phyloP scores from a whole-genome alignment of 2,113 vertebrate genomes.

The Oenanthe melanoleuca region DNA sequence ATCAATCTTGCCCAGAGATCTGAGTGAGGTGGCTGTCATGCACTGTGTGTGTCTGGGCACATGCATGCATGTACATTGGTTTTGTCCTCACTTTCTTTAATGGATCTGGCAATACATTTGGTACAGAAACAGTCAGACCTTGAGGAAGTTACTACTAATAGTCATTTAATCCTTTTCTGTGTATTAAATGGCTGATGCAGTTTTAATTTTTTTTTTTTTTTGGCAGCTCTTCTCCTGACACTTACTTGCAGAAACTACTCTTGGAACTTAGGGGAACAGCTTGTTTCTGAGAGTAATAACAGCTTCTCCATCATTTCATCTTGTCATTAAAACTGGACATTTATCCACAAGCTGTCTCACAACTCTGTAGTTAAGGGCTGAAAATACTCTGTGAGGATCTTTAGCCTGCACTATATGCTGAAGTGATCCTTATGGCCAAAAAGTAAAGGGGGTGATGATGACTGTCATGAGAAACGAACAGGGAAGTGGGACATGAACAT shows the following conservation, averaged over 20 bases:
- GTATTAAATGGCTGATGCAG: neutral
- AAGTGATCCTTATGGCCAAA: neutral
- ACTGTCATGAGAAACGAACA: neutral
- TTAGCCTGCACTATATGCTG: neutral
- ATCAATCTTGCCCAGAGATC: neutral
- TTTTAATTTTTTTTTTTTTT: neutral
- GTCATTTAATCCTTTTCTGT: neutral
- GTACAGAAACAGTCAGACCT: neutral
- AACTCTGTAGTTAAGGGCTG: neutral
- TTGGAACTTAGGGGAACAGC: neutral
- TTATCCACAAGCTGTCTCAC: neutral
- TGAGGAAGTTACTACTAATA: neutral
- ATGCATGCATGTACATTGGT: neutral
- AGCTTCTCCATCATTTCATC: neutral
- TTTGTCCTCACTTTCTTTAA: neutral
- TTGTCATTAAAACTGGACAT: neutral
- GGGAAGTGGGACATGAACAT: neutral
- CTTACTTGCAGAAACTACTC: neutral
- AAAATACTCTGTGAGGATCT: neutral
- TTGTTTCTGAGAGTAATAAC: neutral
- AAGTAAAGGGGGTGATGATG: neutral
- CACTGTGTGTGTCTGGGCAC: neutral
- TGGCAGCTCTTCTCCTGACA: neutral
- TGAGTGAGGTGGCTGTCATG: neutral
- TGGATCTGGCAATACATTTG: neutral